Evolutionary conservation across 2,797 vertebrate species (phyloP), one percentile per base, ranked within the genome.

Genomic region (Gorsachius magnificus): DNA sequence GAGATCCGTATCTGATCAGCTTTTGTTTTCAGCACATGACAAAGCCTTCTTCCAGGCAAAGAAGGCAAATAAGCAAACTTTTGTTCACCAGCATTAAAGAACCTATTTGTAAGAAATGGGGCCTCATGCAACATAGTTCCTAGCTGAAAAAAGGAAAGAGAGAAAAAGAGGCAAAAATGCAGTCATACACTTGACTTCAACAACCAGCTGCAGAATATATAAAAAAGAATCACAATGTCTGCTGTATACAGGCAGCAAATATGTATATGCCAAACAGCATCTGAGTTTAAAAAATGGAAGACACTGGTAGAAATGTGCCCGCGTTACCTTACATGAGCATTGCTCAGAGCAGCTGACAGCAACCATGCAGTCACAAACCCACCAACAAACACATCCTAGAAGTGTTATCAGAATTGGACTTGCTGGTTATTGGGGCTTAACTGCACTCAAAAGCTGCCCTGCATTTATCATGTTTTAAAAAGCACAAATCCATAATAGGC

Each of bases 61-160:
- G 57, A 81, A 81, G 85, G 41, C 74, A 78, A 84, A 94, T 89
- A 95, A 97, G 95, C 31, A 38, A 92, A 82, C 76, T 86, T 94
- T 87, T 90, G 94, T 96, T 97, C 93, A 71, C 18, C 65, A 78
- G 74, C 13, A 11, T 57, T 89, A 93, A 90, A 94, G 74, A 96
- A 92, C 5, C 25, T 58, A 95, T 80, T 96, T 94, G 78, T 92
- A 95, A 95, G 95, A 94, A 92, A 94, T 1, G 2, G 41, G 50
- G 71, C 83, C 92, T 95, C 76, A 64, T 36, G 64, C 46, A 96
- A 87, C 45, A 22, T 58, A 94, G 87, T 90, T 92, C 94, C 93
- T 90, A 94, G 95, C 83, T 84, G 64, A 78, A 91, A 90, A 54
- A 11, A 25, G 35, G 7, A 58, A 46, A 87, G 66, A n/a, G 38